Percentiles rank a stretch among this genome's conserved stretches.
phyloP scores from a whole-genome alignment of 1,140 invertebrate species.

The Pararge aegeria region DNA sequence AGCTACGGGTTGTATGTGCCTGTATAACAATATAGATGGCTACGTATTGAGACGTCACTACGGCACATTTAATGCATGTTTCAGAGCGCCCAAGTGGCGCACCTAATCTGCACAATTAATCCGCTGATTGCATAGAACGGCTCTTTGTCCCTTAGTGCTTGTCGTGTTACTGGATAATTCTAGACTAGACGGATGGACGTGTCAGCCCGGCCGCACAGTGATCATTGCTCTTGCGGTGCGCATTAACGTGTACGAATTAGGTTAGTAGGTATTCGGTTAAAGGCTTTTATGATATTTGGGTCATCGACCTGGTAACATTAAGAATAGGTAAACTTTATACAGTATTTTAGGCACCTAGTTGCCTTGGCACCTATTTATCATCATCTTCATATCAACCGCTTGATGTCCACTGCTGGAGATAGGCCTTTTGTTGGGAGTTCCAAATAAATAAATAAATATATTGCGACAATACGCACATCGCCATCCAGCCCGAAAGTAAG shows the following conservation, averaged over 20 bases:
- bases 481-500: too few species aligned
- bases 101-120: conserved; percentile 42
- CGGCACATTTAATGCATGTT: neutral
- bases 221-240: neutral
- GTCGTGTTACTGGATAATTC: conserved; percentile 20
- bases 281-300: too few species aligned
- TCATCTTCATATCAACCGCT: too few species aligned
- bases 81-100: conserved; percentile 30
- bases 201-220: neutral
- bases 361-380: too few species aligned
- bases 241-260: neutral
- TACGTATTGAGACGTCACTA: neutral
- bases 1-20: neutral
- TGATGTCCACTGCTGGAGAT: too few species aligned
- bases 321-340: too few species aligned
- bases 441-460: too few species aligned
- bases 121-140: conserved; percentile 38
- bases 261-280: neutral
- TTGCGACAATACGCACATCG: too few species aligned
- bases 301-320: too few species aligned
- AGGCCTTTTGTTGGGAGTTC: too few species aligned
- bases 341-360: too few species aligned
- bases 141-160: conserved; percentile 29
- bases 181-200: conserved; percentile 12
- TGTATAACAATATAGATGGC: neutral